Evolutionary conservation across 1,140 invertebrate species (phyloP), one percentile per base, ranked within the genome.

Genomic region (Drosophila parabipectinata): DNA sequence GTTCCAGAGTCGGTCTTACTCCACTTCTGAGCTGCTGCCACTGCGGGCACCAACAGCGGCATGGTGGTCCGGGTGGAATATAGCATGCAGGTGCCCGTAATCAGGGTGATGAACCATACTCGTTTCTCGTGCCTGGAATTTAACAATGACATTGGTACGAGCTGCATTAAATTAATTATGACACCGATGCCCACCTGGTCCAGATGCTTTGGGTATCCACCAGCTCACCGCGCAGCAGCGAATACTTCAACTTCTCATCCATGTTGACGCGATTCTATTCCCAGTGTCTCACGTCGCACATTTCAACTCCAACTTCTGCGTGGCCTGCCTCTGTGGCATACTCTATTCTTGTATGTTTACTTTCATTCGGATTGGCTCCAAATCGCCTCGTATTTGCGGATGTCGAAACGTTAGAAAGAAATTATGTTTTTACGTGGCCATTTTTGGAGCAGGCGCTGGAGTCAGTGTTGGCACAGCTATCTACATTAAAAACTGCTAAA

Each of bases 1-100:
- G 94, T 94, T 3, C 95, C 95, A 14, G 95, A 94, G 73, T 96
- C 94, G 28, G 95, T 94, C 92, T 96, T 96, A 75, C 94, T 95
- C 95, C 95, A 96, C 41, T 93, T 93, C 83, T 94, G 93, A 67
- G 95, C 95, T 71, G 94, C 92, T 30, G 95, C 94, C 66, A 96
- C 93, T 6, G 94, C 92, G 10, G 95, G 94, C 47, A 95, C 93
- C 67, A 95, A 92, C 53, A 96, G 89, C 12, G 95, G 95, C 90
- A 96, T 93, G 10, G 95, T 94, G 26, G 95, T 95, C 75, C 95
- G 92, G 12, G 94, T 94, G 0, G 95, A 94, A 91, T 96, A 96
- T 10, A 96, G 71, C 76, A 95, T 93, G 61, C 94, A 94, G 18
- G 95, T 95, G 3, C 95, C 95, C 41, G 93, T 92, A 52, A 96